A percentile compares a stretch with the other conserved stretches of the same genome.
phyloP scores from a whole-genome alignment of 2,888 invertebrate genomes.

The Caenorhabditis sinica region DNA sequence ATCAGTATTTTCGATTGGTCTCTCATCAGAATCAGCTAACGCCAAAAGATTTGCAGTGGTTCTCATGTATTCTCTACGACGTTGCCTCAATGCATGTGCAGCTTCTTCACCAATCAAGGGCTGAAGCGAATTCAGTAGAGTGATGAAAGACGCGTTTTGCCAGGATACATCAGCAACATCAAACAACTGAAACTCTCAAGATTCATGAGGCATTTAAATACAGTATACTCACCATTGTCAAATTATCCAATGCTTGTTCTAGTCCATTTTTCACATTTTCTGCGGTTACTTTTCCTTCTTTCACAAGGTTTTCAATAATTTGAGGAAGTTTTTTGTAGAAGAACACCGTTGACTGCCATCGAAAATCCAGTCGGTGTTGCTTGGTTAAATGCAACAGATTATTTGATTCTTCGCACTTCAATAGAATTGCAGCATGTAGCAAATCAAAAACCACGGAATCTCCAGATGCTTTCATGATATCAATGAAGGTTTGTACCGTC shows the following conservation, averaged over 20 bases:
- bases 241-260: constrained; percentile 16
- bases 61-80: constrained; percentile 35
- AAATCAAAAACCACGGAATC: constrained; percentile 51
- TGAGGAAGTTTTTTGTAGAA: constrained; percentile 54
- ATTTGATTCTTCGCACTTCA: constrained; percentile 52
- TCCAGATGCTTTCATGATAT: constrained; percentile 34
- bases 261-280: constrained; percentile 33
- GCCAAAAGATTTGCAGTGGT: background rate
- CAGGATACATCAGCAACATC: constrained; percentile 44
- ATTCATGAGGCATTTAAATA: background rate
- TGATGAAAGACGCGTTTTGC: constrained; percentile 50
- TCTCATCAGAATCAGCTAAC: constrained; percentile 4
- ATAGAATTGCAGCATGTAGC: constrained; percentile 33
- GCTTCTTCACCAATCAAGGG: constrained; percentile 10
- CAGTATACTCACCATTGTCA: constrained; percentile 39
- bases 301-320: constrained; percentile 33
- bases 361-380: constrained; percentile 49
- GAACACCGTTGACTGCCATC: constrained; percentile 56
- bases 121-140: constrained; percentile 19
- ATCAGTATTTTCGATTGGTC: constrained; percentile 26
- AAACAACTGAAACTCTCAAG: constrained; percentile 28
- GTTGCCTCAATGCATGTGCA: background rate
- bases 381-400: constrained; percentile 43
- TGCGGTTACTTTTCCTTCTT: background rate
- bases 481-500: constrained; percentile 30